These are phyloP conservation scores for Ctenosaura bakeri DNA, from an alignment of 2,797 vertebrate genomes.

Conservation along the genomic window DNA sequence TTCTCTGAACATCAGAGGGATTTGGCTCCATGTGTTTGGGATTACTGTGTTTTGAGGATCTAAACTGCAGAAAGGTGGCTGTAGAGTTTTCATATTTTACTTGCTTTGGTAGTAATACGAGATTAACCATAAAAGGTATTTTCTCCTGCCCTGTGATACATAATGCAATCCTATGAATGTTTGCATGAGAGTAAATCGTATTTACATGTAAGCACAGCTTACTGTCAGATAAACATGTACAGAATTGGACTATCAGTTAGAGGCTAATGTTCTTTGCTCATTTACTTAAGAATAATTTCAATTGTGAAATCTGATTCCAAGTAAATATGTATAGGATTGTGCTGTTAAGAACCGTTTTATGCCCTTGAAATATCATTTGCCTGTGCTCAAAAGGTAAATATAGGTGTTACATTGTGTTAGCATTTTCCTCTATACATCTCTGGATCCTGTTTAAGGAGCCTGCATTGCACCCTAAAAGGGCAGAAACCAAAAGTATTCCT, in stretches of 20 bases:
- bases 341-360: not conserved
- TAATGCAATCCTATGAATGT: not conserved
- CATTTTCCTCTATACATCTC: not conserved
- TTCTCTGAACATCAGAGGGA: not conserved
- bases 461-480: not conserved
- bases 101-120: not conserved
- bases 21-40: not conserved
- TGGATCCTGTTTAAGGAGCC: not conserved
- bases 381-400: not conserved
- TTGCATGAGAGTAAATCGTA: not conserved
- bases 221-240: not conserved
- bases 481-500: not conserved
- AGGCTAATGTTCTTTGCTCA: not conserved
- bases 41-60: rapidly evolving
- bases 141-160: not conserved
- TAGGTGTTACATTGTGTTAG: not conserved
- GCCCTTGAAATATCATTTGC: not conserved
- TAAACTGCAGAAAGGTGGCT: not conserved
- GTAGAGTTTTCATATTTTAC: not conserved
- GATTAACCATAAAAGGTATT: constrained; percentile 1
- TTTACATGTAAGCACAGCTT: not conserved
- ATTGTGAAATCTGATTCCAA: not conserved
- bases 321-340: not conserved
- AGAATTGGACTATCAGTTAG: not conserved
- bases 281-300: not conserved